Percentiles rank a stretch among this genome's conserved stretches.
phyloP scores from a whole-genome alignment of 2,797 vertebrate genomes.

The Danio aesculapii region DNA sequence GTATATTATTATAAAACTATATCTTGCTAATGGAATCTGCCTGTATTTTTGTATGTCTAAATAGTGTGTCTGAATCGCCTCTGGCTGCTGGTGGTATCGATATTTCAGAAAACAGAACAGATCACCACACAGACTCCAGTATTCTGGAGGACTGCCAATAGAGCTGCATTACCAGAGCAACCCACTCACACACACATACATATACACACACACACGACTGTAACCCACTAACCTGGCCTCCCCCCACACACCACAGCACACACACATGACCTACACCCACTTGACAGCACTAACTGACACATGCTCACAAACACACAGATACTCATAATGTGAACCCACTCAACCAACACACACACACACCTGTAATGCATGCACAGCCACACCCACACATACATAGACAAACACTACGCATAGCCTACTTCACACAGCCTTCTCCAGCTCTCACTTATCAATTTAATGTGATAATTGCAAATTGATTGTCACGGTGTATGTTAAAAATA shows the following conservation, averaged over 20 bases:
- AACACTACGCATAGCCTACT: neutral
- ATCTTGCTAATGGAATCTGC: slow-evolving; percentile 23
- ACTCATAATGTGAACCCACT: slow-evolving; percentile 32
- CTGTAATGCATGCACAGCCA: slow-evolving; percentile 2
- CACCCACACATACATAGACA: slow-evolving; percentile 13
- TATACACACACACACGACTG: slow-evolving; percentile 12
- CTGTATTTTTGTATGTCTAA: slow-evolving; percentile 61
- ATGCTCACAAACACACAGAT: neutral
- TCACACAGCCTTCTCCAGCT: neutral
- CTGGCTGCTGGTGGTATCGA: slow-evolving; percentile 69
- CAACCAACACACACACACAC: neutral
- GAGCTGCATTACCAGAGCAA: slow-evolving; percentile 16
- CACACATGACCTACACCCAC: slow-evolving; percentile 45
- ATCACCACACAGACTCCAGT: slow-evolving; percentile 73
- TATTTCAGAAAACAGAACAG: slow-evolving; percentile 68
- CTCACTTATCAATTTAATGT: neutral
- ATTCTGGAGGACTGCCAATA: slow-evolving; percentile 72
- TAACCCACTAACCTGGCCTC: slow-evolving; percentile 20
- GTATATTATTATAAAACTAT: slow-evolving; percentile 5
- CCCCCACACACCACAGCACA: slow-evolving; percentile 22
- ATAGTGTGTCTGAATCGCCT: slow-evolving; percentile 62
- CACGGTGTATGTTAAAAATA: slow-evolving; percentile 6
- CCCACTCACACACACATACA: slow-evolving; percentile 15
- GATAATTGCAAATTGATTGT: neutral
- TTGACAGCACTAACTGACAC: slow-evolving; percentile 32